Conservation (phyloP, 2,888 invertebrate genomes). For the Zelleria hepariella region DNA sequence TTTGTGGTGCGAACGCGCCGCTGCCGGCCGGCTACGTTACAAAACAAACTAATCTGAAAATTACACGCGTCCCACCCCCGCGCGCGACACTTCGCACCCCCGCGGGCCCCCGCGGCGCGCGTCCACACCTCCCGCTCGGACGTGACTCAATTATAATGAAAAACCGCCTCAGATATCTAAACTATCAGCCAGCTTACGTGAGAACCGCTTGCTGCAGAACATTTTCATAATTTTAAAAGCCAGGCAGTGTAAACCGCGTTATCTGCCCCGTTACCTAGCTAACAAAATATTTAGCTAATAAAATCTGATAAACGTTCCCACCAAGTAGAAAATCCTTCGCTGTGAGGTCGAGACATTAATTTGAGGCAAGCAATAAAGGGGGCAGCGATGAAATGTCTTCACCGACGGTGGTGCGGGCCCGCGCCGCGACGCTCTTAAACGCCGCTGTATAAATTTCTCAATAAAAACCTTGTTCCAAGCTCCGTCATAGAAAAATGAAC, state of each 20-base stretch:
- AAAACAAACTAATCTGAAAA: slow-evolving; percentile 70
- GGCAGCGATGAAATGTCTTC: slow-evolving; percentile 53
- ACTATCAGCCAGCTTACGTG: background rate
- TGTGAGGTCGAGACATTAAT: slow-evolving; percentile 65
- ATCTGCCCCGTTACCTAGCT: background rate
- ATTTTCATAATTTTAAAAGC: background rate
- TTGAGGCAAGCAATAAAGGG: slow-evolving; percentile 67
- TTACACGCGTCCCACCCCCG: slow-evolving; percentile 36
- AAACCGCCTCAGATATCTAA: background rate
- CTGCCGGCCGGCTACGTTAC: slow-evolving; percentile 40
- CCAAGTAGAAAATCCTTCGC: slow-evolving; percentile 58
- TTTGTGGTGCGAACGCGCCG: slow-evolving; percentile 34
- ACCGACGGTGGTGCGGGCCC: slow-evolving; percentile 27
- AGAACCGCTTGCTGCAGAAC: background rate
- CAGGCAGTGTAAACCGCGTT: background rate
- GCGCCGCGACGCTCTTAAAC: slow-evolving; percentile 51
- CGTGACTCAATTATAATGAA: background rate
- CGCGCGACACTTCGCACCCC: slow-evolving; percentile 22
- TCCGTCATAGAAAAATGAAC: slow-evolving; percentile 39
- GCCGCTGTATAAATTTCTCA: slow-evolving; percentile 58
- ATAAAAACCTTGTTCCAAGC: slow-evolving; percentile 41
- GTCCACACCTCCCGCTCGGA: background rate
- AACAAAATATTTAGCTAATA: slow-evolving; percentile 39
- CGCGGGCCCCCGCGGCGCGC: slow-evolving; percentile 11
- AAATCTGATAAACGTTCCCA: slow-evolving; percentile 56